Evolutionary conservation across 1,140 invertebrate genomes (phyloP).

Genomic region (Gerris buenoi): DNA sequence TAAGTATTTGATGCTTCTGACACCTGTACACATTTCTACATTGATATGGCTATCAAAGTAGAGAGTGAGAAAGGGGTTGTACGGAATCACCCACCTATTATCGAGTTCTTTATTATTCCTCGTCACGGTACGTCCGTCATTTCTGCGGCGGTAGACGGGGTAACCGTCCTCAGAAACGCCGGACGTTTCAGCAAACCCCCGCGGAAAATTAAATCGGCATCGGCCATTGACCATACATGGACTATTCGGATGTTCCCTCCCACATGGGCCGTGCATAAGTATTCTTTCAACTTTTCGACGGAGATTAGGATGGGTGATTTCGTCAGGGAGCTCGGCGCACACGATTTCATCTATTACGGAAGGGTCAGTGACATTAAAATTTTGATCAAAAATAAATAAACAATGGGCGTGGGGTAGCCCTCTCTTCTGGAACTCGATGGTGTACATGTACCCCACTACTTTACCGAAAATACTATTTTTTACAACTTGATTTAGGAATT

Average conservation of each 20-base stretch:
- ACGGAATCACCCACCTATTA: constrained; percentile 30
- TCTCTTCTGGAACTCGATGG: too few relatives aligned
- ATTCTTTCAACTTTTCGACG: constrained; percentile 31
- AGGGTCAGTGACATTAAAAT: too few relatives aligned
- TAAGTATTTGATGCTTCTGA: constrained; percentile 21
- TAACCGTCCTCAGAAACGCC: constrained; percentile 27
- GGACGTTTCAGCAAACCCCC: constrained; percentile 26
- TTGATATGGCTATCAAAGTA: constrained; percentile 29
- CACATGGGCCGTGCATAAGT: constrained; percentile 39
- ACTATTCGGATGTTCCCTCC: constrained; percentile 29
- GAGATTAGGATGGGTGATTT: constrained; percentile 27
- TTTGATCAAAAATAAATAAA: too few relatives aligned
- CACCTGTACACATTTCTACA: constrained; percentile 28
- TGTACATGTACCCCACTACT: too few relatives aligned
- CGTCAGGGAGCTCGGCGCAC: constrained; percentile 38
- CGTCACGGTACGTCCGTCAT: constrained; percentile 10
- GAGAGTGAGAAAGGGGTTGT: constrained; percentile 25
- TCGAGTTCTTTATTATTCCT: constrained; percentile 23
- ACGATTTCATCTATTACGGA: constrained; percentile 38
- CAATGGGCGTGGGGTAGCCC: too few relatives aligned
- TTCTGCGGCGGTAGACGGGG: constrained; percentile 27
- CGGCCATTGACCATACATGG: constrained; percentile 34
- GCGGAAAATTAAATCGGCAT: constrained; percentile 31
- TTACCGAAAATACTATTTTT: too few relatives aligned
- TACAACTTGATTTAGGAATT: too few relatives aligned